These are phyloP conservation scores for Penelope pileata DNA, from an alignment of 2,113 vertebrate species.

Conservation along the genomic window DNA sequence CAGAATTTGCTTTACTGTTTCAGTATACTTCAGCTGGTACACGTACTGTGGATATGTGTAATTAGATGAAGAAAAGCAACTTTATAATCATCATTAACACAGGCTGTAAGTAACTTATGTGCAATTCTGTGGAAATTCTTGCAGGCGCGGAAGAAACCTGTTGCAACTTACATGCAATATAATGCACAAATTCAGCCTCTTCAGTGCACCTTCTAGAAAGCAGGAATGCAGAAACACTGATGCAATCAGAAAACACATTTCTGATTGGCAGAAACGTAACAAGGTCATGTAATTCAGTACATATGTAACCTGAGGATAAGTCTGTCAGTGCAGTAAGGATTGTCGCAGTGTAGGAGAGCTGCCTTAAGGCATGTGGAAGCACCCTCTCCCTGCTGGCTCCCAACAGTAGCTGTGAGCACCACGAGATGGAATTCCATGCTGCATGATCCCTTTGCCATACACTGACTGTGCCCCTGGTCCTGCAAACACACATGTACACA, in stretches of 20 bases:
- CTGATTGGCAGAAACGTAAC: not conserved
- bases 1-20: slow-evolving; percentile 8
- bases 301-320: not conserved
- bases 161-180: not conserved
- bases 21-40: not conserved
- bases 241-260: not conserved
- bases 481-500: not conserved
- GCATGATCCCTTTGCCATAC: not conserved
- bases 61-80: slow-evolving; percentile 24
- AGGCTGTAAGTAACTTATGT: not conserved
- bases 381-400: slow-evolving; percentile 3
- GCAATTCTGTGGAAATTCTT: not conserved
- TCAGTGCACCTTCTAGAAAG: not conserved
- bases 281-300: not conserved
- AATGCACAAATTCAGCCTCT: not conserved
- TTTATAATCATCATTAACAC: not conserved
- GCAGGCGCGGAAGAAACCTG: not conserved
- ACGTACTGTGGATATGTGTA: not conserved
- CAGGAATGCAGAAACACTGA: not conserved
- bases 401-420: not conserved
- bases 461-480: not conserved
- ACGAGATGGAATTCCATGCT: not conserved
- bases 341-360: not conserved
- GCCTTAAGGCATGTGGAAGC: slow-evolving; percentile 32
- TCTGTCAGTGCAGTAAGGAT: not conserved